phyloP scores from a whole-genome alignment of 2,113 vertebrate genomes.

The Fukomys damarensis region DNA sequence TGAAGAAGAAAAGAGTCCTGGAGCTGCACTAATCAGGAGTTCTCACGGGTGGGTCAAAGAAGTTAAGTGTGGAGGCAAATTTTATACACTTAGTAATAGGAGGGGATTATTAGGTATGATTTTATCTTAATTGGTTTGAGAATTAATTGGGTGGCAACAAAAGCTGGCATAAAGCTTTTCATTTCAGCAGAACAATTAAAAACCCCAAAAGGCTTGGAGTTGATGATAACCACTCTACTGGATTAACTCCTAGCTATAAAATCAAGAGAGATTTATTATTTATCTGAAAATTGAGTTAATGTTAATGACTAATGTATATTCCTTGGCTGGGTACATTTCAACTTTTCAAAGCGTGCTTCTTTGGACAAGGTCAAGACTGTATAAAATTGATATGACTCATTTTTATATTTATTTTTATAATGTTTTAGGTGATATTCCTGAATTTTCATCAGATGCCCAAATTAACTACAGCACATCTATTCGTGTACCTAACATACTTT shows the following conservation, averaged over 20 bases:
- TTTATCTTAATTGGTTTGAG: slow-evolving; percentile 87
- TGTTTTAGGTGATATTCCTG: background rate
- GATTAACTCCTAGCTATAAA: slow-evolving; percentile 80
- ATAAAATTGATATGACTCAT: slow-evolving; percentile 12
- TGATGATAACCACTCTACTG: slow-evolving; percentile 83
- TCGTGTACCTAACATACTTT: background rate
- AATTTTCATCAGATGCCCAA: background rate
- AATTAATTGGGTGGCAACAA: slow-evolving; percentile 86
- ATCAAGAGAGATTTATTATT: slow-evolving; percentile 75
- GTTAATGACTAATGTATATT: slow-evolving; percentile 63
- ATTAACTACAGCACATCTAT: background rate
- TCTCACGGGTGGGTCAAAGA: slow-evolving; percentile 81
- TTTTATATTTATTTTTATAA: no score
- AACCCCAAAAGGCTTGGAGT: slow-evolving; percentile 67
- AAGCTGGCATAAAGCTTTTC: slow-evolving; percentile 81
- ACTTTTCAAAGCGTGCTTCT: slow-evolving; percentile 63
- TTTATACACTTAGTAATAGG: slow-evolving; percentile 79
- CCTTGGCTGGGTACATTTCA: slow-evolving; percentile 13
- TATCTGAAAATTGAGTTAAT: slow-evolving; percentile 74
- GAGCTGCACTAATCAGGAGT: slow-evolving; percentile 64
- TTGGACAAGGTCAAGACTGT: slow-evolving; percentile 66
- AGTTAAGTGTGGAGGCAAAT: slow-evolving; percentile 79
- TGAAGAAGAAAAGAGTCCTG: background rate
- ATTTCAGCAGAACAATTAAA: slow-evolving; percentile 84
- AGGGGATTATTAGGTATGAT: slow-evolving; percentile 82